Evolutionary conservation across 2,888 invertebrate genomes (phyloP).

Genomic region (Cephus pygmeus): DNA sequence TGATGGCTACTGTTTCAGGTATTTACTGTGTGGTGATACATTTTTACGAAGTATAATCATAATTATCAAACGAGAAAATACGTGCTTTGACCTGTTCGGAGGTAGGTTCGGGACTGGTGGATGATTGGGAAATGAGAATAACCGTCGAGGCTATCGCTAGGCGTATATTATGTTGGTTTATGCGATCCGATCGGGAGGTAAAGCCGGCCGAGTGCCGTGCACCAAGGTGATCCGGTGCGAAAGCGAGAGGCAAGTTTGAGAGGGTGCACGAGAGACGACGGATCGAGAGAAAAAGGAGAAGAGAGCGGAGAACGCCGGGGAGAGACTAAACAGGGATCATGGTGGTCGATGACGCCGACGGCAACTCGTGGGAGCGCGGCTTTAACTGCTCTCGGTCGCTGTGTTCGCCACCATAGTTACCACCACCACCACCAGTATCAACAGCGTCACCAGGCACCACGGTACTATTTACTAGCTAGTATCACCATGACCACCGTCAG

Average conservation of each 20-base stretch:
- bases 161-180: conserved; percentile 15
- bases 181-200: conserved; percentile 19
- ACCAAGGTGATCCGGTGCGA: conserved; percentile 53
- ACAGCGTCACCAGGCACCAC: neutral
- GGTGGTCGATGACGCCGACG: conserved; percentile 28
- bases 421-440: neutral
- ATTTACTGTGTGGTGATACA: neutral
- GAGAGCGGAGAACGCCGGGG: conserved; percentile 15
- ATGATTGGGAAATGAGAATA: conserved; percentile 3
- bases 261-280: conserved; percentile 21
- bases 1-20: neutral
- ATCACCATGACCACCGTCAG: neutral
- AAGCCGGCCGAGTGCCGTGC: conserved; percentile 12
- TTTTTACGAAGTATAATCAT: neutral
- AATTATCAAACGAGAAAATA: neutral
- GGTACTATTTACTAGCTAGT: neutral
- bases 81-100: neutral
- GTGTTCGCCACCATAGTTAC: neutral
- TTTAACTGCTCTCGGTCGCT: conserved; percentile 11
- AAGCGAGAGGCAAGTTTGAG: conserved; percentile 34
- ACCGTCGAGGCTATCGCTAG: neutral
- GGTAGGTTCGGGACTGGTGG: neutral
- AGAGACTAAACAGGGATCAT: conserved; percentile 14
- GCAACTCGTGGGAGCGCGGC: conserved; percentile 20
- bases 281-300: conserved; percentile 19